These are phyloP conservation scores for Semotilus atromaculatus DNA, from an alignment of 2,797 vertebrate genomes.

Conservation along the genomic window DNA sequence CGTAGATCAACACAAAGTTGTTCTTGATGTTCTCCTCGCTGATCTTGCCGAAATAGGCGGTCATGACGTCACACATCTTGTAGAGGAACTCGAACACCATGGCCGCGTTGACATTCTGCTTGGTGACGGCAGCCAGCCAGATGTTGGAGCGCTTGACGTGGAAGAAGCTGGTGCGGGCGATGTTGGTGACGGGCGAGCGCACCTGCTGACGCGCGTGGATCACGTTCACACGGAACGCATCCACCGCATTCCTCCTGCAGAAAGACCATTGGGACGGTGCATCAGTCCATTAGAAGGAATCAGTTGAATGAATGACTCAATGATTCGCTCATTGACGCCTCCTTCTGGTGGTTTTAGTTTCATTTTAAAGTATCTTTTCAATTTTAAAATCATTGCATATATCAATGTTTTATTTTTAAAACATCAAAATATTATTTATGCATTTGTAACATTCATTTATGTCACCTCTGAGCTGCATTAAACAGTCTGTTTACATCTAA, in stretches of 20 bases:
- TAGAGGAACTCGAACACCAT: constrained; percentile 99
- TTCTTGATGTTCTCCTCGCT: constrained; percentile 99
- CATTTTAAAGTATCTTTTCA: too few species aligned
- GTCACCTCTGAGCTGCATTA: too few species aligned
- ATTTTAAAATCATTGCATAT: too few species aligned
- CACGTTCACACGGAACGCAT: constrained; percentile 98
- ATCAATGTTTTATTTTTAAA: too few species aligned
- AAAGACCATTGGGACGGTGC: not conserved
- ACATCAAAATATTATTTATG: too few species aligned
- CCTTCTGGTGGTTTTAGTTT: too few species aligned
- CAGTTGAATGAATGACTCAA: too few species aligned
- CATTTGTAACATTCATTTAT: too few species aligned
- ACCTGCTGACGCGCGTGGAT: constrained; percentile 99
- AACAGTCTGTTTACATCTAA: too few species aligned
- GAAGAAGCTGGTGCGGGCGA: constrained; percentile 98
- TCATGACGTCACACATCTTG: constrained; percentile 99
- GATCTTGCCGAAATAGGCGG: constrained; percentile 98
- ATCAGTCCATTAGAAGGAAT: too few species aligned
- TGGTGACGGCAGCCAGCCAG: constrained; percentile 99
- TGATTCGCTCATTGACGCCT: too few species aligned
- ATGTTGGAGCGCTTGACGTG: constrained; percentile 99
- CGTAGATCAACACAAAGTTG: constrained; percentile 99
- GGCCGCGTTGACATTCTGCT: constrained; percentile 99
- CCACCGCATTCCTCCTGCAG: constrained; percentile 93
- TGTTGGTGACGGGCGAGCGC: constrained; percentile 98